Evolutionary conservation across 2,888 invertebrate species (phyloP), one percentile per base, ranked within the genome.

Genomic region (Macaria liturata): DNA sequence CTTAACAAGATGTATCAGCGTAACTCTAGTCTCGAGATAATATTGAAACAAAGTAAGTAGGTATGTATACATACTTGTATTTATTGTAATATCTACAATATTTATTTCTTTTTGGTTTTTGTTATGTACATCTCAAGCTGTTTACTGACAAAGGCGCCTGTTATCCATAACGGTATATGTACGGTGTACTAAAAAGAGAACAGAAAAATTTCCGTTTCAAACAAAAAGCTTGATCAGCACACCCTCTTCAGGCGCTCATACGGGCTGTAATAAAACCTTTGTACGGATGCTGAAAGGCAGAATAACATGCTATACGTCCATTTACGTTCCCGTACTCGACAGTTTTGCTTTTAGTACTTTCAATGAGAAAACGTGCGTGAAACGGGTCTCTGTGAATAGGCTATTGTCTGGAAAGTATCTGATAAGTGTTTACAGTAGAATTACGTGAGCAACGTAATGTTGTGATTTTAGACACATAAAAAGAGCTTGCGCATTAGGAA

Each of bases 291-390:
- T 55, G 32, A 49, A 55, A 45, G 55, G 49, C 46, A 49, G 20
- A 55, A 55, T 51, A 51, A 51, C 51, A 42, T n/a, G 42, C 39
- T 39, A 39, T 8, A 30, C 50, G 44, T 50, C 44, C 50, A 50
- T 50, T 49, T 44, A 44, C 44, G 30, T 32, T 30, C 31, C 9
- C 50, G 43, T n/a, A 9, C 32, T 42, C 49, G 50, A 44, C 50
- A 50, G 50, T 34, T 51, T 45, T 51, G 51, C 51, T 51, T 51
- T 51, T 45, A 31, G 51, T 51, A 51, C 44, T 50, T 51, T 51
- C 37, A 30, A 45, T 37, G 51, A 45, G n/a, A n/a, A 39, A n/a
- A 51, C n/a, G n/a, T 39, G 45, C 34, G 44, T 45, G 51, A 51
- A 51, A 45, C 34, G 45, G 51, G 51, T 34, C 37, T 45, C 44